Base-by-base conservation (phyloP, 2,113 vertebrate genomes). In the Pterocles gutturalis region DNA sequence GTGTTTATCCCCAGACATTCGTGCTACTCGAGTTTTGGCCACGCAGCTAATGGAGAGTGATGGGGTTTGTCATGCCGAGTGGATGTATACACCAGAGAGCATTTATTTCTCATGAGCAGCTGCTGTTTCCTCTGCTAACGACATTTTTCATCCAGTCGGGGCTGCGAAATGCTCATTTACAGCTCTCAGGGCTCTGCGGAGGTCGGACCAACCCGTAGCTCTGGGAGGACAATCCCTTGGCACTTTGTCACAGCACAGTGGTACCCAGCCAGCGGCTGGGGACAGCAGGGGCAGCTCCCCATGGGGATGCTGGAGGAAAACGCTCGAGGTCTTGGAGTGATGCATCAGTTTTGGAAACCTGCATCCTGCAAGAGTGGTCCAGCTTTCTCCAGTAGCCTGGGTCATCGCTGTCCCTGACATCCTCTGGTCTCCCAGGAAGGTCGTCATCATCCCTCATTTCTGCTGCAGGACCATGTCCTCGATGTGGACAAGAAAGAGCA, bases 201-300 rank as follows among this genome's bases (percentile, higher is more conserved):
- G 55, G 6, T 4, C 0, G 4, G 17, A 2, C 0, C 0, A 21
- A 72, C 28, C 16, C 0, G 0, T 9, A 34, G 71, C 43, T 73
- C 69, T 21, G 0, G 3, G 10, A 17, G 60, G 90, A 75, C 1
- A 45, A 70, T 17, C 2, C 24, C 31, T 43, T 7, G 1, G 85
- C 1, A 0, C 20, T 73, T 4, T 0, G 2, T 21, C 17, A 20
- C 62, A 7, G 69, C 45, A 36, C n/a, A 66, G 4, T 1, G 13
- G 28, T 9, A 21, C 49, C 2, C 1, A 2, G 18, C 24, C 64
- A 1, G 15, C 1, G 46, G 60, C 15, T 5, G 71, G 55, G 45
- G 49, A 20, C 25, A 75, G 75, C 54, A 46, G 34, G 38, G 54
- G 7, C 38, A 41, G 49, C 76, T 13, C 41, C 38, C 72, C 72